phyloP scores from a whole-genome alignment of 1,140 invertebrate genomes.

The Drosophila kohkoa region DNA sequence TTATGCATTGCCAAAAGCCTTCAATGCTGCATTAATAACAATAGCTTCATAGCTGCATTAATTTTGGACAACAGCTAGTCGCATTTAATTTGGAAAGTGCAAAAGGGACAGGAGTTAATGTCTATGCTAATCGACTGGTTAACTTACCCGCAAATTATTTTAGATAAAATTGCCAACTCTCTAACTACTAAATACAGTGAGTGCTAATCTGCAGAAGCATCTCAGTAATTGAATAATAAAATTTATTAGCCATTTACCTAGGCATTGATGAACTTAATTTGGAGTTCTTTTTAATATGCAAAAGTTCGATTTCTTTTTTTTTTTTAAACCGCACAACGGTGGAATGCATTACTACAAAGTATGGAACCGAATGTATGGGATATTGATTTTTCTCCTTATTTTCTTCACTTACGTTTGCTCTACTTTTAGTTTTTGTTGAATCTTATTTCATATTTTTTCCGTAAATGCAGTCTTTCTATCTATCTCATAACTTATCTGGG shows the following conservation, averaged over 20 bases:
- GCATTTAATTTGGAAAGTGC: conserved; percentile 50
- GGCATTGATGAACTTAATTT: not conserved
- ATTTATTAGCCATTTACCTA: conserved; percentile 33
- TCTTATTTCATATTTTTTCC: too few species aligned
- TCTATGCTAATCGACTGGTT: conserved; percentile 19
- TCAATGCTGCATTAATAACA: conserved; percentile 15
- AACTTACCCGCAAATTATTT: conserved; percentile 33
- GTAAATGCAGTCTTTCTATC: too few species aligned
- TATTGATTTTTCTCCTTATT: too few species aligned
- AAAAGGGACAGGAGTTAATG: not conserved
- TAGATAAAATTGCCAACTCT: not conserved
- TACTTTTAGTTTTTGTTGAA: too few species aligned
- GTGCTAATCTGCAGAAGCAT: conserved; percentile 2
- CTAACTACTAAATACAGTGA: not conserved
- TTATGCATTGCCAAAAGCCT: conserved; percentile 30
- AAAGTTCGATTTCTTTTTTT: not conserved
- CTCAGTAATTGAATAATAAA: conserved; percentile 8
- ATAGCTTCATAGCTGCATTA: conserved; percentile 11
- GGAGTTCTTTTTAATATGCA: not conserved
- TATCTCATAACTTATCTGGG: too few species aligned
- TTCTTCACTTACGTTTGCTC: too few species aligned
- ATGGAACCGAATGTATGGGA: too few species aligned
- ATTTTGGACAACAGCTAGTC: not conserved
- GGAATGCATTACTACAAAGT: too few species aligned
- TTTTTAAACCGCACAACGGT: not conserved